phyloP scores from a whole-genome alignment of 2,888 invertebrate species.

The Stenolophus ochropezus region DNA sequence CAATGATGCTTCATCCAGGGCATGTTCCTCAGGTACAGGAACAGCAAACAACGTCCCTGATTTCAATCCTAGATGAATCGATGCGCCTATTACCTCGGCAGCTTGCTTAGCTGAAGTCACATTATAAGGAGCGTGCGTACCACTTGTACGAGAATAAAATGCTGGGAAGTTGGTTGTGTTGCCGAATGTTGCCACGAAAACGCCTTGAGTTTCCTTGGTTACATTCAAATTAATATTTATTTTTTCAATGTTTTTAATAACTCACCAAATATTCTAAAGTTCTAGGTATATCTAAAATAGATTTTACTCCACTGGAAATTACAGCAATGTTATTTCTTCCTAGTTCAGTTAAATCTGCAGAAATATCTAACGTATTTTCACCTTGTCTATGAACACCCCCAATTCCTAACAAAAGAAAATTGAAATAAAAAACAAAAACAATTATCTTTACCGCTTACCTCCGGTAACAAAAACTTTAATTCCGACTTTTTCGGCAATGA shows the following conservation, averaged over 20 bases:
- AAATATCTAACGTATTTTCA: constrained; percentile 91
- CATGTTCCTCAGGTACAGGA: constrained; percentile 86
- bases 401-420: constrained; percentile 73
- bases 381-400: constrained; percentile 97
- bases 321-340: constrained; percentile 91
- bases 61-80: constrained; percentile 75
- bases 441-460: constrained; percentile 71
- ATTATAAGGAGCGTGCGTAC: constrained; percentile 82
- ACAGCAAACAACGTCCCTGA: constrained; percentile 92
- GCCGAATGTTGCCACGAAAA: constrained; percentile 89
- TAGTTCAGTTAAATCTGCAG: constrained; percentile 94
- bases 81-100: constrained; percentile 81
- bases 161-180: constrained; percentile 89
- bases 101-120: constrained; percentile 80
- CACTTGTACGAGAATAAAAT: constrained; percentile 90
- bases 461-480: constrained; percentile 97
- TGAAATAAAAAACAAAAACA: constrained; percentile 44
- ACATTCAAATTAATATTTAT: background rate
- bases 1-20: constrained; percentile 78
- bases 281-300: constrained; percentile 95
- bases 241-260: too few species aligned
- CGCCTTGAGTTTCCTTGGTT: constrained; percentile 93
- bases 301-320: constrained; percentile 97
- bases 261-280: constrained; percentile 94
- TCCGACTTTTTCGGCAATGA: constrained; percentile 86